Base-by-base conservation (phyloP, 2,113 vertebrate species). In the Monopterus albus region DNA sequence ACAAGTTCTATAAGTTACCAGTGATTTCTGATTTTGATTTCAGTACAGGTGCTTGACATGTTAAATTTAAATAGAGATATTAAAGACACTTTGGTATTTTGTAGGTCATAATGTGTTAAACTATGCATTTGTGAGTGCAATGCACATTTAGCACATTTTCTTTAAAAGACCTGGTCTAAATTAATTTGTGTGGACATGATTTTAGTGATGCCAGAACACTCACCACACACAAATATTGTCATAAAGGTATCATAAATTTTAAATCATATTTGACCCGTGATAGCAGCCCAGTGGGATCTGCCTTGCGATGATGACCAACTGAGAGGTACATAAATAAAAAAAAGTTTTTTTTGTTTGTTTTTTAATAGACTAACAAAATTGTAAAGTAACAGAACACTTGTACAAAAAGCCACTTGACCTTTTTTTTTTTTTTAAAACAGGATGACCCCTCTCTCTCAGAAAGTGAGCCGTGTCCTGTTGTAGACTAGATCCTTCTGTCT, bases 71-170 rank as follows among this genome's bases (percentile, higher is more conserved):
- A 87, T 86, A 85, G 91, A 88, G 62, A 74, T 79, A 81, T 74
- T 82, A 87, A 84, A 91, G 88, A 88, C 82, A 88, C 92, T 93
- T 93, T 93, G 92, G 92, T 92, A 90, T 92, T 87, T 81, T 78
- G 82, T 85, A 79, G 78, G 83, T 85, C 82, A 72, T 74, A 56
- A 57, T 77, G 80, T 78, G 78, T 68, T 65, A 56, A 84, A 59
- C 38, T 60, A 73, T 75, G 77, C 75, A 84, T 73, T 66, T 31
- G 69, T 73, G 69, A 59, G 56, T 58, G 71, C 56, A 62, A 72
- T 66, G 81, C 76, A 75, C 75, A 74, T 66, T 47, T 60, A 70
- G 69, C 58, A 69, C 47, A 78, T 78, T 49, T 78, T 75, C 60
- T 69, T 79, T 40, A 63, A 75, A 77, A 79, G 80, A 85, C 77